Evolutionary conservation across 2,888 invertebrate species (phyloP).

Genomic region (Volucella bombylans): DNA sequence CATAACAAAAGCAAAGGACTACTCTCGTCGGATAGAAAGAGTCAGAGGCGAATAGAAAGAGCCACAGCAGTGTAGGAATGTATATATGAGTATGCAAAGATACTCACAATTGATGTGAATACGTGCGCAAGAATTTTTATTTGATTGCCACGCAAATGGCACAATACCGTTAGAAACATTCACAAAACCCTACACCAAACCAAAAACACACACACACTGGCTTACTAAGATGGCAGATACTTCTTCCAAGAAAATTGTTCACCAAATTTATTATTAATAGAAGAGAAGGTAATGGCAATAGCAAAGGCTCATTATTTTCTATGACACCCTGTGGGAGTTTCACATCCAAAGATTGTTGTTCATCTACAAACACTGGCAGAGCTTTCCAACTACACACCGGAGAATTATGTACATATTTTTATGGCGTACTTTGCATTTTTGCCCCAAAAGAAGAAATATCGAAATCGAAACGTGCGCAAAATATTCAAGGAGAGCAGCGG

Average conservation of each 20-base stretch:
- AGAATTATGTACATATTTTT: conserved; percentile 66
- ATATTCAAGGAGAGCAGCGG: background rate
- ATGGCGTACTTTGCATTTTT: conserved; percentile 58
- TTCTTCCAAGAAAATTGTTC: conserved; percentile 54
- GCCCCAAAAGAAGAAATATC: conserved; percentile 8
- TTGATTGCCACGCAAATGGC: conserved; percentile 73
- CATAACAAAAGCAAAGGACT: conserved; percentile 33
- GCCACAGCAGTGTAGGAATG: conserved; percentile 15
- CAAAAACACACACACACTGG: conserved; percentile 4
- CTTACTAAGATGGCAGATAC: conserved; percentile 24
- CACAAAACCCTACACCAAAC: too few relatives aligned
- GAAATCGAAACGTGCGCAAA: conserved; percentile 41
- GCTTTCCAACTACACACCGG: conserved; percentile 16
- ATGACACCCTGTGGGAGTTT: conserved; percentile 70
- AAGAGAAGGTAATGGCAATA: conserved; percentile 17
- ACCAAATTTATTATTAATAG: conserved; percentile 71
- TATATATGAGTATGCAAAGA: too few relatives aligned
- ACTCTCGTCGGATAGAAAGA: background rate
- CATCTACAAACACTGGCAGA: conserved; percentile 3
- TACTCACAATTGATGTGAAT: conserved; percentile 51
- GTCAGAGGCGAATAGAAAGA: background rate
- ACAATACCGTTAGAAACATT: conserved; percentile 40
- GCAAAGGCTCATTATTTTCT: conserved; percentile 67
- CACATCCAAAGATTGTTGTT: conserved; percentile 22
- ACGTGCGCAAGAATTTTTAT: conserved; percentile 71